These are phyloP conservation scores for Pseudomyrmex concolor DNA, from an alignment of 1,140 invertebrate genomes.

Conservation along the genomic window DNA sequence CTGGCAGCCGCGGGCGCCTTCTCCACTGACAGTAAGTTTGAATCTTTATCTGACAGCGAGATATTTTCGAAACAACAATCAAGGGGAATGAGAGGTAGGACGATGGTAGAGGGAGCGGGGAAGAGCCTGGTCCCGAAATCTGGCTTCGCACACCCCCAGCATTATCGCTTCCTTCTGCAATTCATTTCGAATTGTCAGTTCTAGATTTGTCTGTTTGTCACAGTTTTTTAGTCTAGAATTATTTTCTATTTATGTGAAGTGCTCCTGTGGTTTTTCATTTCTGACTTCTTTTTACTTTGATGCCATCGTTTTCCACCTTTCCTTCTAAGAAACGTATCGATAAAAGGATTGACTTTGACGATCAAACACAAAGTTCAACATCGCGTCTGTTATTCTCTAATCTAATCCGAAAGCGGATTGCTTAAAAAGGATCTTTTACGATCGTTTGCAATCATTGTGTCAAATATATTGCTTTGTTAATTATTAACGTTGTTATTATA, in stretches of 20 bases:
- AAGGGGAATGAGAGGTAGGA: too few species aligned
- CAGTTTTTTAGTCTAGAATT: neutral
- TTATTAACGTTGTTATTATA: neutral
- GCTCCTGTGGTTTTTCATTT: neutral
- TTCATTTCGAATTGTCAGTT: neutral
- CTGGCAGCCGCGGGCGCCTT: conserved; percentile 60
- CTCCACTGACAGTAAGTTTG: conserved; percentile 67
- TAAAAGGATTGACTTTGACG: neutral
- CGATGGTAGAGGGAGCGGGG: neutral
- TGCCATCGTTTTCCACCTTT: neutral
- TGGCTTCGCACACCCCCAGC: conserved; percentile 19
- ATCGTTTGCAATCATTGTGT: conserved; percentile 33
- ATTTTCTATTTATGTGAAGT: neutral
- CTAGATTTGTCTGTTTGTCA: too few species aligned
- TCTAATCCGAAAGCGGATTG: neutral
- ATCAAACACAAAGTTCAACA: neutral
- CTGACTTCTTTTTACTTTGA: neutral
- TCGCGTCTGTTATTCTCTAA: too few species aligned
- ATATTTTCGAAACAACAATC: neutral
- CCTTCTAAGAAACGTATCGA: neutral
- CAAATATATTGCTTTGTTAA: conserved; percentile 6
- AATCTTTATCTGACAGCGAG: neutral
- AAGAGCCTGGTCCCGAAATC: conserved; percentile 17
- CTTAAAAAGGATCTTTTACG: conserved; percentile 14
- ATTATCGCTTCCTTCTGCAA: neutral